Percentiles rank a stretch among this genome's conserved stretches.
Evolutionary conservation across 2,797 vertebrate species (phyloP).

Genomic region (Mormyrus proboscirostris): DNA sequence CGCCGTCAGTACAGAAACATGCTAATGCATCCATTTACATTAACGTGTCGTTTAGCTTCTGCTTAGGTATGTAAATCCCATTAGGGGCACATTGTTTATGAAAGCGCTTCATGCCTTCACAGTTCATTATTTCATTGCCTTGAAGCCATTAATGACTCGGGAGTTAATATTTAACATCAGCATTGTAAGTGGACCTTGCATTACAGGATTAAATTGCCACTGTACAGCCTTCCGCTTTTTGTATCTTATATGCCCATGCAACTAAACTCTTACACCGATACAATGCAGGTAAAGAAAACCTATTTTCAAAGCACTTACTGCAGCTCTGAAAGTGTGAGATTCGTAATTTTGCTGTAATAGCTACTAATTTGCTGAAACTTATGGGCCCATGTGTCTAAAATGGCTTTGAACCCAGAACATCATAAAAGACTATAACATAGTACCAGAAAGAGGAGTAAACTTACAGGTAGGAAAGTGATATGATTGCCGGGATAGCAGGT

Average conservation of each 20-base stretch:
- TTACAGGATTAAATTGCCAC: not conserved
- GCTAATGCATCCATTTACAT: slow-evolving; percentile 23
- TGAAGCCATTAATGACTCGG: slow-evolving; percentile 25
- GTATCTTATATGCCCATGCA: not conserved
- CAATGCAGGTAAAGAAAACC: not conserved
- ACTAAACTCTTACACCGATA: not conserved
- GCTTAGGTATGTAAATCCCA: slow-evolving; percentile 65
- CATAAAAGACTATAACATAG: not conserved
- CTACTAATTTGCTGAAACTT: not conserved
- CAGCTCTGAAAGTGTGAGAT: not conserved
- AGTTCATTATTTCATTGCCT: slow-evolving; percentile 26
- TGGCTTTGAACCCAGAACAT: not conserved
- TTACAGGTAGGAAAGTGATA: not conserved
- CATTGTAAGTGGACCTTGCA: not conserved
- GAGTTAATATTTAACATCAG: slow-evolving; percentile 21
- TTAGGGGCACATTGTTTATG: slow-evolving; percentile 42
- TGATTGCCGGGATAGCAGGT: not conserved
- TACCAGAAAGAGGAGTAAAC: not conserved
- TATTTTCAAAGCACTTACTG: not conserved
- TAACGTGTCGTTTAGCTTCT: slow-evolving; percentile 49
- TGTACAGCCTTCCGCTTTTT: not conserved
- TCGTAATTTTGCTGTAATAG: not conserved
- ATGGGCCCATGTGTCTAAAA: not conserved
- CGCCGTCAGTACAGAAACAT: slow-evolving; percentile 23
- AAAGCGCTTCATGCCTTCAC: slow-evolving; percentile 24